These are phyloP conservation scores for Allobates femoralis DNA, from an alignment of 2,797 vertebrate genomes.

Conservation along the genomic window DNA sequence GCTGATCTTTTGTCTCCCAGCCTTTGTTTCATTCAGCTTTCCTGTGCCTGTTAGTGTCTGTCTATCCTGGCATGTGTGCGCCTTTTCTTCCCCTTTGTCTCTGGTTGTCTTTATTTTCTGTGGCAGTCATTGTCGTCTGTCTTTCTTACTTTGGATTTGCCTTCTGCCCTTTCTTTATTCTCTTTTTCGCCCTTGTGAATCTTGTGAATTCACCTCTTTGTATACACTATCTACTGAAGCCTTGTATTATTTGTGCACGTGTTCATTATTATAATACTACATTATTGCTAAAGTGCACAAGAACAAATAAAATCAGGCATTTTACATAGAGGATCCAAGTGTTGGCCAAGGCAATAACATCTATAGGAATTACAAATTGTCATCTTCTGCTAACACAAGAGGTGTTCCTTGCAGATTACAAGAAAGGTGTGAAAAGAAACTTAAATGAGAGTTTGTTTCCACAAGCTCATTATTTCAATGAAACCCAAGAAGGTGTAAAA, in stretches of 20 bases:
- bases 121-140: constrained; percentile 41
- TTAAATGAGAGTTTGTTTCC: background rate
- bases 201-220: background rate
- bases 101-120: constrained; percentile 33
- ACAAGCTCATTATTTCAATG: background rate
- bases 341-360: background rate
- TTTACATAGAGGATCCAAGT: background rate
- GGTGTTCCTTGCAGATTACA: background rate
- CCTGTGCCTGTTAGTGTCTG: constrained; percentile 48
- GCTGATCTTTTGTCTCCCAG: constrained; percentile 26
- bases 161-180: constrained; percentile 15
- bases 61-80: constrained; percentile 38
- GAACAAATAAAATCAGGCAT: background rate
- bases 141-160: background rate
- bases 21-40: constrained; percentile 48
- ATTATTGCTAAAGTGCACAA: background rate
- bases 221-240: background rate
- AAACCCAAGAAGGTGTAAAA: background rate
- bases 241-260: background rate
- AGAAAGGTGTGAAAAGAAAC: background rate
- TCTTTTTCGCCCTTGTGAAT: background rate
- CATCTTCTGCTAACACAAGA: background rate
- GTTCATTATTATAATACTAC: background rate
- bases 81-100: constrained; percentile 43
- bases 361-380: background rate